These are phyloP conservation scores for Trichomalopsis sarcophagae DNA, from an alignment of 1,140 invertebrate genomes.

Conservation along the genomic window DNA sequence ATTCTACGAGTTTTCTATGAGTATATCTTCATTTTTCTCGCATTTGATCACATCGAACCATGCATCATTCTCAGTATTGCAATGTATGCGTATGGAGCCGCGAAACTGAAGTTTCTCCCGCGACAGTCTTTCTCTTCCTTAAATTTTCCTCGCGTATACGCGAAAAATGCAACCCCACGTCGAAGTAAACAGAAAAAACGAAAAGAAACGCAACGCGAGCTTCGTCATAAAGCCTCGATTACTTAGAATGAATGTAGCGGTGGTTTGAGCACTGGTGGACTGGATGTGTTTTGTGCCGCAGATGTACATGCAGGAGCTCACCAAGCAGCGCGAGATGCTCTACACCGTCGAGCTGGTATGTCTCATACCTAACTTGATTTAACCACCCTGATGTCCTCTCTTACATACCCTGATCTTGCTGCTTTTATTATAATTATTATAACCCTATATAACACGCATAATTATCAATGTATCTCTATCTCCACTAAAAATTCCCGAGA, in stretches of 20 bases:
- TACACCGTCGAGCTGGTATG: slow-evolving; percentile 90
- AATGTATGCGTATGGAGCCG: not conserved
- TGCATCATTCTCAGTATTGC: slow-evolving; percentile 14
- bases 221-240: not conserved
- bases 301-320: slow-evolving; percentile 92
- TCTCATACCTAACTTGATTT: slow-evolving; percentile 73
- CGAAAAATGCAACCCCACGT: not conserved
- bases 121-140: not conserved
- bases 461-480: not conserved
- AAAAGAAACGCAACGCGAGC: not conserved
- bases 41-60: slow-evolving; percentile 33
- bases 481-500: not conserved
- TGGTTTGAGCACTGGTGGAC: slow-evolving; percentile 74
- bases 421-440: not conserved
- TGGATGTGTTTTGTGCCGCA: slow-evolving; percentile 78
- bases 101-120: slow-evolving; percentile 8
- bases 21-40: slow-evolving; percentile 43
- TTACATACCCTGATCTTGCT: not conserved
- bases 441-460: not conserved
- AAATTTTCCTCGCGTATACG: not conserved
- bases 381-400: slow-evolving; percentile 43
- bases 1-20: slow-evolving; percentile 16
- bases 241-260: slow-evolving; percentile 49
- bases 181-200: not conserved
- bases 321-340: slow-evolving; percentile 89